A percentile compares a stretch with the other conserved stretches of the same genome.
phyloP scores from a whole-genome alignment of 2,113 vertebrate genomes.

The Tinamus guttatus region DNA sequence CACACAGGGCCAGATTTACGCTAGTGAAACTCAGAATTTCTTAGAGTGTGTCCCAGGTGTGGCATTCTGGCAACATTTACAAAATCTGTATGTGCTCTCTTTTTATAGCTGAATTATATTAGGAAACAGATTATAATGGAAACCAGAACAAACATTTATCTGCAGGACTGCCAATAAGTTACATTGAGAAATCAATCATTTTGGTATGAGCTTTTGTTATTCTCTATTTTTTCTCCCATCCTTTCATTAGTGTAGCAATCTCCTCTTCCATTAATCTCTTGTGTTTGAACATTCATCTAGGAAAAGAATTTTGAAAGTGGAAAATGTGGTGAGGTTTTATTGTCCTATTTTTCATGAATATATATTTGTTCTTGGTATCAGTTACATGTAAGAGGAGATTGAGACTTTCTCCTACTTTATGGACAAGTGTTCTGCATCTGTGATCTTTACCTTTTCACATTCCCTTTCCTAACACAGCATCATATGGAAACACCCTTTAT shows the following conservation, averaged over 20 bases:
- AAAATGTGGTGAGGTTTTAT: not conserved
- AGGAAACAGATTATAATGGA: not conserved
- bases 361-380: not conserved
- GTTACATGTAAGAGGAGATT: not conserved
- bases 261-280: not conserved
- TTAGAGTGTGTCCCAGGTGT: not conserved
- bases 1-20: not conserved
- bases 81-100: not conserved
- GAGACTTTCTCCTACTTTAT: not conserved
- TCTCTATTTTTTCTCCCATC: not conserved
- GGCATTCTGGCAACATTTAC: not conserved
- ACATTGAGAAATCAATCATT: conserved; percentile 3
- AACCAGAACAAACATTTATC: conserved; percentile 13
- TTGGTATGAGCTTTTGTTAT: not conserved
- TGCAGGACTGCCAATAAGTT: not conserved
- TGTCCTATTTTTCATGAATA: not conserved
- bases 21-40: not conserved
- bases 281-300: not conserved
- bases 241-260: conserved; percentile 5
- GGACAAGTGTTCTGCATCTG: not conserved
- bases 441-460: not conserved
- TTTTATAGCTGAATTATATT: not conserved
- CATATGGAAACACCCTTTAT: not conserved
- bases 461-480: not conserved
- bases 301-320: not conserved